Conservation (phyloP, 2,113 vertebrate genomes). For the Equus quagga region DNA sequence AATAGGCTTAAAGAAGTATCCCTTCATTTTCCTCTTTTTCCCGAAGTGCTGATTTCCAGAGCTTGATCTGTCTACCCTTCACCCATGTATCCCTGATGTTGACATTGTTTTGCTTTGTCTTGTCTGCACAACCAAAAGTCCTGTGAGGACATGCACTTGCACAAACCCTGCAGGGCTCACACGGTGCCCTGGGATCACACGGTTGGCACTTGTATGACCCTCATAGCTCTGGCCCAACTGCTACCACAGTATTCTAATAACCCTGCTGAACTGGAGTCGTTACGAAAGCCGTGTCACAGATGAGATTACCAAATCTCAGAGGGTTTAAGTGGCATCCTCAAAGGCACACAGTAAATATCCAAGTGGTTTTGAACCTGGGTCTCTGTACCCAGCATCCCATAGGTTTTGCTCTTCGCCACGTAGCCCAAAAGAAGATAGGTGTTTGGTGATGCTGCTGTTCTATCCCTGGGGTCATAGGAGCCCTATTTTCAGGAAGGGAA, state of each 20-base stretch:
- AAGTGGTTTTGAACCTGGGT: background rate
- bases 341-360: background rate
- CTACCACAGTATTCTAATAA: background rate
- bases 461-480: background rate
- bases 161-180: fast-evolving
- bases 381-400: background rate
- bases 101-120: background rate
- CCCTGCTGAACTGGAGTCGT: background rate
- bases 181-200: background rate
- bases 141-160: background rate
- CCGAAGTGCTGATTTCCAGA: background rate
- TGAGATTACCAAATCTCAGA: background rate
- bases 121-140: background rate
- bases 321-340: background rate
- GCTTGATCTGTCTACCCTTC: background rate
- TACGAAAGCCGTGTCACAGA: background rate
- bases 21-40: background rate
- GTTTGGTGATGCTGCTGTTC: background rate
- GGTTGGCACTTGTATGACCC: background rate
- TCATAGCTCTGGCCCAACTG: background rate
- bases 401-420: background rate
- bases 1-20: background rate
- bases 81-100: background rate
- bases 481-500: background rate
- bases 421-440: background rate